A percentile compares a stretch with the other conserved stretches of the same genome.
Evolutionary conservation across 2,113 vertebrate species (phyloP).

Genomic region (Antechinus stuartii): DNA sequence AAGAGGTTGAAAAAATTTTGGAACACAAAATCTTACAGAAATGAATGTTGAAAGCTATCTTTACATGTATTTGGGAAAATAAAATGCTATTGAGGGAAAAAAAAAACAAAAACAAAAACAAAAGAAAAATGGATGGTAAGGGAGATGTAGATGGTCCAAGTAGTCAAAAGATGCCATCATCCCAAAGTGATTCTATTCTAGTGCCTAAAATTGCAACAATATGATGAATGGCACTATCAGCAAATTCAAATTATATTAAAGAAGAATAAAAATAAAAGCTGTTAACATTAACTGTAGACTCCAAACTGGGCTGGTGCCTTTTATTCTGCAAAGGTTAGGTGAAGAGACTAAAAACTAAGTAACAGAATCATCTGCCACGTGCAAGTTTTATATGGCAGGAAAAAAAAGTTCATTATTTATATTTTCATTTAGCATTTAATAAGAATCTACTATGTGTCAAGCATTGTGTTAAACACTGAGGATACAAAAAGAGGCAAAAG

Average conservation of each 20-base stretch:
- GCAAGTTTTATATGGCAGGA: not conserved
- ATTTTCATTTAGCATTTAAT: not conserved
- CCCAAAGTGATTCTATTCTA: not conserved
- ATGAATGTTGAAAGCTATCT: too few relatives aligned
- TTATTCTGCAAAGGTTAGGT: not conserved
- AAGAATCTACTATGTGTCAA: not conserved
- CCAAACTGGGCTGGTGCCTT: not conserved
- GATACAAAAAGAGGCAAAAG: not conserved
- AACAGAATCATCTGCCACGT: not conserved
- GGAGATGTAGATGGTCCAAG: not conserved
- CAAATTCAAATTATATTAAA: not conserved
- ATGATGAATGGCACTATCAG: not conserved
- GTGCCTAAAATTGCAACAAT: not conserved
- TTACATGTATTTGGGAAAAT: too few relatives aligned
- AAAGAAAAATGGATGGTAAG: not conserved
- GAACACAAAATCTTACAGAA: too few relatives aligned
- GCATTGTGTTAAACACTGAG: not conserved
- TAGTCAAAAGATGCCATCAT: not conserved
- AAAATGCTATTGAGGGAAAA: too few relatives aligned
- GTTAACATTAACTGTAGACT: not conserved
- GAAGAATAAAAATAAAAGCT: not conserved
- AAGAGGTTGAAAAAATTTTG: too few relatives aligned
- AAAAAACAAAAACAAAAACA: too few relatives aligned
- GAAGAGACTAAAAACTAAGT: not conserved
- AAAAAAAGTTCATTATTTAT: not conserved